These are phyloP conservation scores for Dryocosmus kuriphilus DNA, from an alignment of 2,888 invertebrate genomes.

Conservation along the genomic window DNA sequence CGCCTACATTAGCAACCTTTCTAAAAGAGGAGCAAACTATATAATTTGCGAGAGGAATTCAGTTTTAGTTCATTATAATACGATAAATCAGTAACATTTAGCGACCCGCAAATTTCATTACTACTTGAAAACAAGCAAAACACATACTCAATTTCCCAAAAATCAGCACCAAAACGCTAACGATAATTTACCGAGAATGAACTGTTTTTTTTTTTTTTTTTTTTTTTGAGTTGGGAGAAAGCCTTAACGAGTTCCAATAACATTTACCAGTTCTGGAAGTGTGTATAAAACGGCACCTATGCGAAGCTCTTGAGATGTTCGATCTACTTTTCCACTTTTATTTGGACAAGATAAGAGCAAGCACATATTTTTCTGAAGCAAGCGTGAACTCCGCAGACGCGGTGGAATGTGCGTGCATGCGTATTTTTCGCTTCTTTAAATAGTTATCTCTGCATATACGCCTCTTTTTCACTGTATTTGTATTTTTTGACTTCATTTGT, in stretches of 20 bases:
- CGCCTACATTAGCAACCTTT: background rate
- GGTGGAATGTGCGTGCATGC: background rate
- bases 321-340: slow-evolving; percentile 27
- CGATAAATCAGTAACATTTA: background rate
- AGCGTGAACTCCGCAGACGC: slow-evolving; percentile 8
- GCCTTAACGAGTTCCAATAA: slow-evolving; percentile 28
- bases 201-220: background rate
- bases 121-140: background rate
- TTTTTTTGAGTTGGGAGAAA: background rate
- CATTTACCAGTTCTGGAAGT: slow-evolving; percentile 8
- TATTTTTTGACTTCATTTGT: no score
- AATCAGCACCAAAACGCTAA: background rate
- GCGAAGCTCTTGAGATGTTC: slow-evolving; percentile 35
- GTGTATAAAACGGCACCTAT: slow-evolving; percentile 30
- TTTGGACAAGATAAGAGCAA: slow-evolving; percentile 33
- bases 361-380: slow-evolving; percentile 33
- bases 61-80: background rate
- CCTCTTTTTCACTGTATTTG: background rate
- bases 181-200: slow-evolving; percentile 12
- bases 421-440: background rate
- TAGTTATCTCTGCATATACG: no score
- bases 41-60: background rate
- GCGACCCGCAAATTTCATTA: background rate
- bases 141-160: background rate
- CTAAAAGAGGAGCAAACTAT: background rate